Base-by-base conservation (phyloP, 2,797 vertebrate species). In the Triplophysa bombifrons region DNA sequence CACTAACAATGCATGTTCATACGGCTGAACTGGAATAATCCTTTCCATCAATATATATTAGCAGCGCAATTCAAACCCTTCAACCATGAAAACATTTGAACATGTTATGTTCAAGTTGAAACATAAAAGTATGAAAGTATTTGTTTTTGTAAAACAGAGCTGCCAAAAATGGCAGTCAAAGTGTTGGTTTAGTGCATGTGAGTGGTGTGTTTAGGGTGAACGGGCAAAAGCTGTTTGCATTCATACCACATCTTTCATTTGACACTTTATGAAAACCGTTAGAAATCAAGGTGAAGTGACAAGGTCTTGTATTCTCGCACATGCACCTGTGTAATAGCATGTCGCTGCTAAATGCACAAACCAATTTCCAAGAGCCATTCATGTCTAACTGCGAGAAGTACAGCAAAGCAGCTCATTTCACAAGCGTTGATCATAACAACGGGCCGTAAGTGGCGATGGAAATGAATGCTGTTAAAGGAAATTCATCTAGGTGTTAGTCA, bases 321-420 rank as follows among this genome's bases (percentile, higher is more conserved):
- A 46, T 46, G 4, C 30, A 66, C 10, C 50, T 12, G 61, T 66
- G 38, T 55, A 66, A 66, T 44, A 27, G 61, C 17, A 2, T 3
- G 4, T 1, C n/a, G 10, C 14, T 53, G 3, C 16, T 30, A 64
- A 74, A 56, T n/a, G 34, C 11, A 56, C 38, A 67, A 27, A 16
- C 25, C 6, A 56, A 13, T 19, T 19, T 22, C 20, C 30, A 56
- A 76, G 22, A 56, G 34, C 7, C 25, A 76, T 76, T 76, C 74
- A n/a, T 4, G 50, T 41, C 2, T 66, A 34, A 17, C 25, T 17
- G 27, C 27, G 16, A 63, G 14, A 63, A 63, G 8, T 9, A 17
- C 60, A 58, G 55, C 55, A 58, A 22, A 63, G 16, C 25, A 30
- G 20, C 11, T 55, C 50, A 75, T 56, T 67, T 56, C 19, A 38